phyloP scores from a whole-genome alignment of 2,888 invertebrate species.

The Cryptocheilus praepositus region DNA sequence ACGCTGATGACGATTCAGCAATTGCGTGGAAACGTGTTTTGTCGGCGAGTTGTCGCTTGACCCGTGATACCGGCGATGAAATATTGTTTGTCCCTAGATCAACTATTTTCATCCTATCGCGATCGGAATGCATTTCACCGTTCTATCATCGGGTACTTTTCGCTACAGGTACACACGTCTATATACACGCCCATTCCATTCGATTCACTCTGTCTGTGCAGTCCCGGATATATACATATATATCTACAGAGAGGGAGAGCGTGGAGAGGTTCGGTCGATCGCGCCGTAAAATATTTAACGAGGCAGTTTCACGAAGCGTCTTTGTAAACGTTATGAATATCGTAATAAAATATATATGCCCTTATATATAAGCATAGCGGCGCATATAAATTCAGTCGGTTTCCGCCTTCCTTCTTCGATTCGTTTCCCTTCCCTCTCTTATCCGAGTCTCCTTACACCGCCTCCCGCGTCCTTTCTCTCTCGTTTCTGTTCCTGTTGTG shows the following conservation, averaged over 20 bases:
- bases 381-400: constrained; percentile 50
- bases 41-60: too few species aligned
- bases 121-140: constrained; percentile 29
- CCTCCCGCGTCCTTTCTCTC: constrained; percentile 3
- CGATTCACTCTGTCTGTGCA: constrained; percentile 44
- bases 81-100: too few species aligned
- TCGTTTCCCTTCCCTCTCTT: constrained; percentile 20
- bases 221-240: constrained; percentile 31
- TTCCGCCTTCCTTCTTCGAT: constrained; percentile 32
- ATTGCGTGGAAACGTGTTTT: too few species aligned
- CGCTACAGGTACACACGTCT: constrained; percentile 32
- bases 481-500: constrained; percentile 4
- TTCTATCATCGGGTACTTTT: constrained; percentile 35
- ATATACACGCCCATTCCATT: constrained; percentile 44
- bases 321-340: constrained; percentile 72
- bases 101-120: neutral
- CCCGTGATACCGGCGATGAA: too few species aligned
- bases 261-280: constrained; percentile 38
- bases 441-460: neutral
- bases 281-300: constrained; percentile 71
- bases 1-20: too few species aligned
- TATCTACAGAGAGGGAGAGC: neutral
- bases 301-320: constrained; percentile 64
- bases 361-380: constrained; percentile 29
- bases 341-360: constrained; percentile 67